These are phyloP conservation scores for Drosophila heteroneura DNA, from an alignment of 2,888 invertebrate species.

Conservation along the genomic window DNA sequence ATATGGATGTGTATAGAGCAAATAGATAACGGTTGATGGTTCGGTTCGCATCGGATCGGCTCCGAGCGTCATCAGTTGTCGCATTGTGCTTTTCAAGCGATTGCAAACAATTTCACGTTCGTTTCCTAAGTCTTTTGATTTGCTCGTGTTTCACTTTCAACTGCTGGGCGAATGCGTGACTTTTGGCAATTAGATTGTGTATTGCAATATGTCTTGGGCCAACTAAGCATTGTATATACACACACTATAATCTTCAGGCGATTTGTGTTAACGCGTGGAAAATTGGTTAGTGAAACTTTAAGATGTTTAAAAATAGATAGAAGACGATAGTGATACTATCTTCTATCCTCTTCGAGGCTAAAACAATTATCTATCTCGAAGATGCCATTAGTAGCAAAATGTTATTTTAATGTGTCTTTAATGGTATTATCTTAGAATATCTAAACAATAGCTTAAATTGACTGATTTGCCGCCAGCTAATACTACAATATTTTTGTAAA, in stretches of 20 bases:
- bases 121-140: constrained; percentile 73
- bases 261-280: constrained; percentile 24
- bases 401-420: background rate
- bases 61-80: constrained; percentile 50
- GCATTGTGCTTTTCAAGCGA: constrained; percentile 19
- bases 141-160: constrained; percentile 59
- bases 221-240: constrained; percentile 3
- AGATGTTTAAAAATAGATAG: background rate
- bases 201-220: constrained; percentile 22
- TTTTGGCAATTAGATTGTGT: constrained; percentile 43
- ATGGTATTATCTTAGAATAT: background rate
- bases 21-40: constrained; percentile 11
- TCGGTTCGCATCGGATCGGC: constrained; percentile 1
- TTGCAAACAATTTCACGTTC: constrained; percentile 59
- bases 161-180: constrained; percentile 53
- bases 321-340: background rate
- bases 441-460: background rate
- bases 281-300: constrained; percentile 30
- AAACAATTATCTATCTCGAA: background rate
- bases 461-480: background rate
- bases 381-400: background rate
- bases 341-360: background rate
- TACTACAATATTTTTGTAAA: background rate
- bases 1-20: constrained; percentile 2
- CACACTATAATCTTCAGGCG: background rate